phyloP scores from a whole-genome alignment of 1,140 invertebrate genomes.

The Bombus difficillimus region DNA sequence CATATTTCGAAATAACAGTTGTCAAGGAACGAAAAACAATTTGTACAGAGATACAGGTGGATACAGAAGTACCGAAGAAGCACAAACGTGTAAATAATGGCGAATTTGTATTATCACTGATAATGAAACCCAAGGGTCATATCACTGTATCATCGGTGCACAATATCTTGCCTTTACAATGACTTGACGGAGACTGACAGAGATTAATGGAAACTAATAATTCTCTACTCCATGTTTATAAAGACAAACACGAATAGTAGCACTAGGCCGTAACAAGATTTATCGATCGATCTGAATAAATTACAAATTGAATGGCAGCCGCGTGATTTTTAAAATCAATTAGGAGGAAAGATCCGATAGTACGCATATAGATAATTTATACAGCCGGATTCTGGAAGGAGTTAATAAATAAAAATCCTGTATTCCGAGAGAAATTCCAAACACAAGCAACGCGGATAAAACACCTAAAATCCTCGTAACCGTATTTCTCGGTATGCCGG shows the following conservation, averaged over 20 bases:
- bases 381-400: no score
- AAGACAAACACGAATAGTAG: conserved; percentile 17
- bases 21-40: neutral
- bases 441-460: neutral
- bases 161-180: neutral
- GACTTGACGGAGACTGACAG: conserved; percentile 15
- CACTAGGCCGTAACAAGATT: neutral
- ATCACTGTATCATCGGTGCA: neutral
- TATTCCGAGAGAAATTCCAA: neutral
- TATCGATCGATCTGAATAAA: neutral
- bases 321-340: no score
- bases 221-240: conserved; percentile 10
- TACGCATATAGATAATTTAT: no score
- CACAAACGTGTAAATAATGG: neutral
- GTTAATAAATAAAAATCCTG: neutral
- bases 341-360: no score
- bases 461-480: neutral
- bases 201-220: conserved; percentile 34
- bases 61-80: no score
- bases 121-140: neutral
- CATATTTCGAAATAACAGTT: neutral
- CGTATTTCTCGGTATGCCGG: neutral
- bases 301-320: no score
- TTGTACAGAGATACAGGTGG: neutral
- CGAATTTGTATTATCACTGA: neutral